phyloP scores from a whole-genome alignment of 2,888 invertebrate species.

The Diarsia mendica region DNA sequence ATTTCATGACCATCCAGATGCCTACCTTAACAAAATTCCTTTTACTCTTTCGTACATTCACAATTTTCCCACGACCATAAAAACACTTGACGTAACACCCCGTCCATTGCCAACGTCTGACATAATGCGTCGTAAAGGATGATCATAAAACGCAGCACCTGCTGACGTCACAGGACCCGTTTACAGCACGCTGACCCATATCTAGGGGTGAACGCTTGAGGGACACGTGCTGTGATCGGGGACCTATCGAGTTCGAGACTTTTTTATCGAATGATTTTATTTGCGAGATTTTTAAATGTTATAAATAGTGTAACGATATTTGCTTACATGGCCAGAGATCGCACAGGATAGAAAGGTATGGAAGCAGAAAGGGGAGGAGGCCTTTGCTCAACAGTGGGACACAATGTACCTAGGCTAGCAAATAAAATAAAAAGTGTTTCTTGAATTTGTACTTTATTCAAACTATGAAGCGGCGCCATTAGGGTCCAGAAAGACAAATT shows the following conservation, averaged over 20 bases:
- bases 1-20: no score
- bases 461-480: neutral
- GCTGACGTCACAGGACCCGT: slow-evolving; percentile 78
- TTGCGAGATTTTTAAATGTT: neutral
- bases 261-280: slow-evolving; percentile 1
- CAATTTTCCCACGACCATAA: slow-evolving; percentile 18
- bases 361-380: no score
- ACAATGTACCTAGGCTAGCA: no score
- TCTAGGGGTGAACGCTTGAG: slow-evolving; percentile 73
- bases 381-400: no score
- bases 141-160: slow-evolving; percentile 63
- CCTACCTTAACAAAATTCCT: neutral
- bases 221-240: slow-evolving; percentile 54
- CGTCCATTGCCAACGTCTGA: slow-evolving; percentile 14
- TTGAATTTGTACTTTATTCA: neutral
- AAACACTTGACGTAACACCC: slow-evolving; percentile 22
- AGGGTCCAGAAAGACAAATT: neutral
- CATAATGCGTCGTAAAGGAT: slow-evolving; percentile 55
- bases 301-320: no score
- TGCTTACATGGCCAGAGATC: no score
- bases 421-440: no score
- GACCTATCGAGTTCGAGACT: slow-evolving; percentile 33
- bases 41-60: neutral
- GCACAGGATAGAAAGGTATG: no score
- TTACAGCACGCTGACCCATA: slow-evolving; percentile 83